A percentile compares a stretch with the other conserved stretches of the same genome.
These are phyloP conservation scores for Cylloceria caligata DNA, from an alignment of 2,888 invertebrate genomes.

Conservation along the genomic window DNA sequence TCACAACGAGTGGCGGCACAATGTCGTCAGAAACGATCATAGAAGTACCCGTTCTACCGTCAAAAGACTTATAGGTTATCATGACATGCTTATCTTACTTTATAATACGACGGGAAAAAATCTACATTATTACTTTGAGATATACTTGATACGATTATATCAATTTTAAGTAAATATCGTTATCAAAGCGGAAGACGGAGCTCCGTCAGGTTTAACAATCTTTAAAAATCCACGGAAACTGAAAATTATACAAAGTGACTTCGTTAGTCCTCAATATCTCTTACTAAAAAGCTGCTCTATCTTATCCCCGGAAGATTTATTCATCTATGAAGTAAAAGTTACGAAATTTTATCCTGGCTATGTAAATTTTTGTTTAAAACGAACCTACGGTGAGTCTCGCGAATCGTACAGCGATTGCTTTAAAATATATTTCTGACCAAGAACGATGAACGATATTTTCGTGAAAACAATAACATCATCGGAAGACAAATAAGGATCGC, in stretches of 20 bases:
- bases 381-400: background rate
- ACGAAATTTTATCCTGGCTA: background rate
- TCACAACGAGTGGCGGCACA: no score
- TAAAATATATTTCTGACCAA: background rate
- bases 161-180: constrained; percentile 7
- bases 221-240: background rate
- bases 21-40: no score
- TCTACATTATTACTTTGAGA: background rate
- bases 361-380: constrained; percentile 11
- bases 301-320: constrained; percentile 8
- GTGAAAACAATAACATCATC: background rate
- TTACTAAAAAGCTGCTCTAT: background rate
- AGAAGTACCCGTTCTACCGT: no score
- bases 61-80: no score
- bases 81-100: no score
- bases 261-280: constrained; percentile 13
- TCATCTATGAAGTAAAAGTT: background rate
- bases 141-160: background rate
- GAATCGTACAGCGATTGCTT: background rate
- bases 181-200: background rate
- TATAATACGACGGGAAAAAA: background rate
- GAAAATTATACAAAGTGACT: constrained; percentile 10
- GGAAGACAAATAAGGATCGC: background rate
- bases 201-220: background rate
- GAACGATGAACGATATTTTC: background rate